Evolutionary conservation across 2,888 invertebrate genomes (phyloP).

Genomic region (Halocaridina rubra): DNA sequence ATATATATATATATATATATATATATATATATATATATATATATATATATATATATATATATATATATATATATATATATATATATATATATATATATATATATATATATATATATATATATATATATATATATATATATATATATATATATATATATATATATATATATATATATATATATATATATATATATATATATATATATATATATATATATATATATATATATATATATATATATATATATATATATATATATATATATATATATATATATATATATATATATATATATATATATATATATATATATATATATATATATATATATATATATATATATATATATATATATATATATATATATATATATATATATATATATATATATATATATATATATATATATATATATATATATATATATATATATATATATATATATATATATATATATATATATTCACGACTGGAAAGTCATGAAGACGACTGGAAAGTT

Average conservation of each 20-base stretch:
- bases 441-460: not conserved
- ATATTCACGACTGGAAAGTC: not conserved
- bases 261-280: not conserved
- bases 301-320: not conserved
- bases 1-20: too few species aligned
- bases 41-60: too few species aligned
- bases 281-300: not conserved
- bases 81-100: too few species aligned
- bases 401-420: not conserved
- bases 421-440: constrained; percentile 12
- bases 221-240: not conserved
- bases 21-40: too few species aligned
- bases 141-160: too few species aligned
- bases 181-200: too few species aligned
- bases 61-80: too few species aligned
- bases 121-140: too few species aligned
- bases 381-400: constrained; percentile 1
- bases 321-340: constrained; percentile 1
- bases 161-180: too few species aligned
- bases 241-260: not conserved
- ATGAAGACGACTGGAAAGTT: too few species aligned
- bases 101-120: too few species aligned
- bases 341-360: constrained; percentile 8
- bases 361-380: constrained; percentile 3
- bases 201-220: not conserved